Percentiles rank a stretch among this genome's conserved stretches.
Evolutionary conservation across 2,113 vertebrate genomes (phyloP).

Genomic region (Sceloporus undulatus): DNA sequence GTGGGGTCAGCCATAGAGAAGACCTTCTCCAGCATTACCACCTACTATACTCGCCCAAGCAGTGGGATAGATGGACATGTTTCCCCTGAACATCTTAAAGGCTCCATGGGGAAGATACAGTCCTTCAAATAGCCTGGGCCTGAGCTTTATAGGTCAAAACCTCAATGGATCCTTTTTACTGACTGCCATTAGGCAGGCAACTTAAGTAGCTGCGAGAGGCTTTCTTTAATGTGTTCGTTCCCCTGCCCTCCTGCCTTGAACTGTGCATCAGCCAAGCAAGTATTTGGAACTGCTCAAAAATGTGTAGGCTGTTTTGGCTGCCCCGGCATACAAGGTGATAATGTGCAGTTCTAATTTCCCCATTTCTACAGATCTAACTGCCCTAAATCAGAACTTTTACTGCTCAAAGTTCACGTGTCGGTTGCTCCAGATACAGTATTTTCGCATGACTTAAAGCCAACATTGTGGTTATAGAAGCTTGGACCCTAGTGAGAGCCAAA

Average conservation of each 20-base stretch:
- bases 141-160: not conserved
- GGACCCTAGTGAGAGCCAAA: not conserved
- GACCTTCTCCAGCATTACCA: no score
- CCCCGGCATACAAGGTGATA: not conserved
- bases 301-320: not conserved
- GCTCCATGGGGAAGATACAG: no score
- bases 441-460: not conserved
- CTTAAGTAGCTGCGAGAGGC: not conserved
- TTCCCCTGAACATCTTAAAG: no score
- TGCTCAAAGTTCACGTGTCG: not conserved
- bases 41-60: no score
- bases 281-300: not conserved
- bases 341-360: not conserved
- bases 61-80: no score
- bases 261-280: not conserved
- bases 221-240: not conserved
- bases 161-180: not conserved
- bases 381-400: not conserved
- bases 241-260: not conserved
- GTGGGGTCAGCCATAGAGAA: no score
- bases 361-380: not conserved
- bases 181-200: not conserved
- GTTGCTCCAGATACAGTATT: no score
- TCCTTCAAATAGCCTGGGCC: no score
- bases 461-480: not conserved